Base-by-base conservation (phyloP, 2,797 vertebrate species). In the Channa striata region DNA sequence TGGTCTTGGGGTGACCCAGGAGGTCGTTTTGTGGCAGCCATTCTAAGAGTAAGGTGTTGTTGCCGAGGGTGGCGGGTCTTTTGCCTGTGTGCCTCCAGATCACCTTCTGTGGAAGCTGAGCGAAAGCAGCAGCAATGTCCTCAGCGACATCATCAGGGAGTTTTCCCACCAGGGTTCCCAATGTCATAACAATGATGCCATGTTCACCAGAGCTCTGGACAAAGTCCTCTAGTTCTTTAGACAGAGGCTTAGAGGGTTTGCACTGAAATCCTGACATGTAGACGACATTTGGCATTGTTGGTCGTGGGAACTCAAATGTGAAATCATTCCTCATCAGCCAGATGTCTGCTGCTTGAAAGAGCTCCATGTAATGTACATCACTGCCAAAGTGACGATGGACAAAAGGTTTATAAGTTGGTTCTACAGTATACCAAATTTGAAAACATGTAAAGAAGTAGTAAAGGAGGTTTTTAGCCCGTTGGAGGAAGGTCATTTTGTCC, bases 231-330 rank as follows among this genome's bases (percentile, higher is more conserved):
- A 93, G 66, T 2, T 92, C 86, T 37, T 80, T 73, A 6, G 88
- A 30, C 17, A 93, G 83, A 0, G 88, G 83, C 57, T 87, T 85
- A 11, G 91, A 74, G 12, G 90, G 78, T 73, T 85, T 87, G 87
- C 93, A 93, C 63, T 94, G 92, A 54, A 94, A 92, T 13, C 93
- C 92, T 8, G 86, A 80, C 66, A 94, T 89, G 69, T 94, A 94
- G 46, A 93, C 39, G 0, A 92, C 6, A 7, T 93, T 93, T 59
- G 93, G 92, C 92, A 94, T 91, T 6, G 90, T 93, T 11, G 91
- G 91, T 13, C 90, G 74, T 0, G 91, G 91, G 39, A 86, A 93
- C 49, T 92, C 92, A 17, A 93, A 91, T 2, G 81, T 84, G 39
- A 92, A 93, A 65, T 93, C 92, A 1, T 83, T 90, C 50, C 91